phyloP scores from a whole-genome alignment of 1,140 invertebrate genomes.

The Rhagoletis pomonella region DNA sequence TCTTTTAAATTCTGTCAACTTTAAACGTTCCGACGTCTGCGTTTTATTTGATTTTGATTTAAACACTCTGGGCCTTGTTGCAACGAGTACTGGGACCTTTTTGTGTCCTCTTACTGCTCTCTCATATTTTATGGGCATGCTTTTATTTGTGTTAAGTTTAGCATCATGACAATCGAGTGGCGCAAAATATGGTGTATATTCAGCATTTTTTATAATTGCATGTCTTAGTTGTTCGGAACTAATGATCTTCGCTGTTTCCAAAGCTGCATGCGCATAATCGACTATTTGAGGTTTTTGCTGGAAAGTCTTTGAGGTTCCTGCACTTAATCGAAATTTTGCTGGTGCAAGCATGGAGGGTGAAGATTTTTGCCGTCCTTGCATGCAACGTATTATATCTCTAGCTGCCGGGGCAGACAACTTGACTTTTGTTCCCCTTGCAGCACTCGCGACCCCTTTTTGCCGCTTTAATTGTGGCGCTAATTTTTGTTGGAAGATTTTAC shows the following conservation, averaged over 20 bases:
- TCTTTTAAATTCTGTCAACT: background rate
- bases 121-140: slow-evolving; percentile 29
- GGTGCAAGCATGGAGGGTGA: no score
- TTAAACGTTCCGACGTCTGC: background rate
- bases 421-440: background rate
- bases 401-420: background rate
- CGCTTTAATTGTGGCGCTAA: no score
- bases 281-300: background rate
- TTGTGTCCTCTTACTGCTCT: background rate
- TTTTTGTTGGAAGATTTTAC: background rate
- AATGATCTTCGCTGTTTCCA: slow-evolving; percentile 13
- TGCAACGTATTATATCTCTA: background rate
- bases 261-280: slow-evolving; percentile 19
- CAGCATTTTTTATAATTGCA: background rate
- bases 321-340: background rate
- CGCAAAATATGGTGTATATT: background rate
- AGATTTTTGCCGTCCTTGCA: background rate
- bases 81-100: background rate
- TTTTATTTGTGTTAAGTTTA: background rate
- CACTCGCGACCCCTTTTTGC: background rate
- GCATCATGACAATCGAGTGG: background rate
- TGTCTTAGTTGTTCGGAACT: background rate
- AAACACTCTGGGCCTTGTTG: background rate
- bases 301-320: background rate
- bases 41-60: background rate